Evolutionary conservation across 2,888 invertebrate genomes (phyloP).

Genomic region (Escarpia spicata): DNA sequence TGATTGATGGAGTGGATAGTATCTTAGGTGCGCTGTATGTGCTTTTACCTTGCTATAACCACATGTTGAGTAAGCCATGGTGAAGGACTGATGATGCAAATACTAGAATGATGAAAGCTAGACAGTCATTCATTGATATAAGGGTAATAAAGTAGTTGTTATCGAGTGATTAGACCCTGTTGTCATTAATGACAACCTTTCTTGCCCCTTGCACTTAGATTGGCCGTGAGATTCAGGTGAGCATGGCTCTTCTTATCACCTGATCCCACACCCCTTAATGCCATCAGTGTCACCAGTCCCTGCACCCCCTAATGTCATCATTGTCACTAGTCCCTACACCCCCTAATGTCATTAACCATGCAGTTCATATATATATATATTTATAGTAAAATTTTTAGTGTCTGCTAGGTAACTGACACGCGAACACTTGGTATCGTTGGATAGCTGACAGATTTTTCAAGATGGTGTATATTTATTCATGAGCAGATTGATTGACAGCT

Average conservation of each 20-base stretch:
- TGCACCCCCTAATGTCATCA: background rate
- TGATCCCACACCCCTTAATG: background rate
- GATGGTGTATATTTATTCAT: no score
- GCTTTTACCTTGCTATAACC: background rate
- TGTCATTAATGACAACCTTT: background rate
- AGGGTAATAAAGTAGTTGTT: background rate
- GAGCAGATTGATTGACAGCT: no score
- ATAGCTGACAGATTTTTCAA: no score
- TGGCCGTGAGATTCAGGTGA: conserved; percentile 16
- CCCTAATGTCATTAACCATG: background rate
- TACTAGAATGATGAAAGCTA: background rate
- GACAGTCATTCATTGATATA: background rate
- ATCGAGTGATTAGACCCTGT: background rate
- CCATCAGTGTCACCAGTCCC: background rate
- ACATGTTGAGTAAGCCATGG: background rate
- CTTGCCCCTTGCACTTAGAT: conserved; percentile 6
- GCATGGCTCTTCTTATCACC: conserved; percentile 16
- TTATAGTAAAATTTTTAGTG: no score
- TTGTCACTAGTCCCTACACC: background rate
- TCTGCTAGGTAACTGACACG: no score
- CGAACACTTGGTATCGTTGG: no score
- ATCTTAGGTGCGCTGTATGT: background rate
- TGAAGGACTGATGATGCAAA: background rate
- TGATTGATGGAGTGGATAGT: background rate
- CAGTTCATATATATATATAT: no score